These are phyloP conservation scores for Actenoides hombroni DNA, from an alignment of 2,113 vertebrate genomes.

Conservation along the genomic window DNA sequence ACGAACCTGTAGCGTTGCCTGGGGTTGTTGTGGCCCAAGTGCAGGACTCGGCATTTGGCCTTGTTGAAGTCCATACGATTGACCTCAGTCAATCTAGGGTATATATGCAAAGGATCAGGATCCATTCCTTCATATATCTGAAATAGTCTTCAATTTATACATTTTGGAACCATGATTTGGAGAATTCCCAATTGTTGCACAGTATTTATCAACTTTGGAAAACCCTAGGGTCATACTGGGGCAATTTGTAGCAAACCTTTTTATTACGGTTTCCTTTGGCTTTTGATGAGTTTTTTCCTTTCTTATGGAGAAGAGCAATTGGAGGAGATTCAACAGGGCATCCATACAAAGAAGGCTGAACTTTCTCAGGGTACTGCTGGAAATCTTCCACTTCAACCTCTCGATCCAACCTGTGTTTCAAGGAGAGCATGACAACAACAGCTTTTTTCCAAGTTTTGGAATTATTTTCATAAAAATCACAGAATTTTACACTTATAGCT, in stretches of 20 bases:
- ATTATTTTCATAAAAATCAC: background rate
- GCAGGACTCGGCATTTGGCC: too few species aligned
- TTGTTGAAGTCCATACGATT: too few species aligned
- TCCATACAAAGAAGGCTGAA: constrained; percentile 87
- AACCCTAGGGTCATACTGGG: background rate
- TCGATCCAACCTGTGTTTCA: constrained; percentile 81
- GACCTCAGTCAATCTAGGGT: too few species aligned
- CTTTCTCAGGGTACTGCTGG: constrained; percentile 88
- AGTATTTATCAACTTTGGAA: background rate
- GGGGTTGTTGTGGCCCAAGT: too few species aligned
- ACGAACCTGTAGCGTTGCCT: too few species aligned
- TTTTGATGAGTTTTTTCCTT: constrained; percentile 77
- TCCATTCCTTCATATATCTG: background rate
- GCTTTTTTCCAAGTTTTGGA: background rate
- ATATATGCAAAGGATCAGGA: background rate
- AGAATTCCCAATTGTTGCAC: background rate
- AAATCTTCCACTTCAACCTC: constrained; percentile 97
- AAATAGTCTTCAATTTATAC: background rate
- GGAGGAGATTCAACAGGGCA: constrained; percentile 86
- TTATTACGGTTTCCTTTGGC: constrained; percentile 77
- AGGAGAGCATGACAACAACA: background rate
- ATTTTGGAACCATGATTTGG: background rate
- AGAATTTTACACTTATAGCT: background rate
- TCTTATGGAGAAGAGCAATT: constrained; percentile 77
- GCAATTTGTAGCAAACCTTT: constrained; percentile 80